Percentiles rank a stretch among this genome's conserved stretches.
Evolutionary conservation across 2,888 invertebrate species (phyloP).

Genomic region (Mesorhabditis spiculigera): DNA sequence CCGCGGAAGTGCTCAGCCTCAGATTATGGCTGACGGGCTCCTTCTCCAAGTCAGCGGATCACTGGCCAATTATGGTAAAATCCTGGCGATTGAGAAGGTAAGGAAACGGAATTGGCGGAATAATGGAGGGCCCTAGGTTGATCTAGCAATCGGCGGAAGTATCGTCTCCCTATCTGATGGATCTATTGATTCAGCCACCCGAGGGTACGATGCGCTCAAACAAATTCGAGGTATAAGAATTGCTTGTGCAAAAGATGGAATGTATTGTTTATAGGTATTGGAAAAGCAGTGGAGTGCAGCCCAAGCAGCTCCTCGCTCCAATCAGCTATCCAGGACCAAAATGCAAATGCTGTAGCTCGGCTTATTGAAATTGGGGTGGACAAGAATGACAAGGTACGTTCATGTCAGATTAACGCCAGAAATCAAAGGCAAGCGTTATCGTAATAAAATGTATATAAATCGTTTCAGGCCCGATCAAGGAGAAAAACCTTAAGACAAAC

Average conservation of each 20-base stretch:
- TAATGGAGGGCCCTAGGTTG: constrained; percentile 12
- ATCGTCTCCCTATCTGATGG: constrained; percentile 33
- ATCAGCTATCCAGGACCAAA: constrained; percentile 28
- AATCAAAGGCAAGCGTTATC: neutral
- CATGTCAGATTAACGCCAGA: neutral
- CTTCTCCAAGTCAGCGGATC: constrained; percentile 23
- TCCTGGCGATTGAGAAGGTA: constrained; percentile 23
- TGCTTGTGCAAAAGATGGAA: constrained; percentile 24
- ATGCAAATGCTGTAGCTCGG: constrained; percentile 31
- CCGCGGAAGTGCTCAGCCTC: neutral
- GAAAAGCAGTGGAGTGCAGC: constrained; percentile 14
- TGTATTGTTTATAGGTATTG: constrained; percentile 32
- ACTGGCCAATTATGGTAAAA: constrained; percentile 38
- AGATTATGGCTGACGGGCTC: constrained; percentile 25
- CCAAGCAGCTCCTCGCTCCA: constrained; percentile 31
- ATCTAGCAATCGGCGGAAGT: constrained; percentile 24
- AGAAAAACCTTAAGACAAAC: constrained; percentile 27
- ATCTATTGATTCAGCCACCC: constrained; percentile 34
- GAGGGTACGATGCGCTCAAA: constrained; percentile 18
- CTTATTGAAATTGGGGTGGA: constrained; percentile 40
- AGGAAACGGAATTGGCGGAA: neutral
- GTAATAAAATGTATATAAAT: neutral
- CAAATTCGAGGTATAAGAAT: neutral
- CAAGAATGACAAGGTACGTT: constrained; percentile 28
- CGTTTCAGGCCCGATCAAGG: constrained; percentile 15